Percentiles rank a stretch among this genome's conserved stretches.
phyloP scores from a whole-genome alignment of 2,888 invertebrate species.

The Bursaphelenchus okinawaensis region DNA sequence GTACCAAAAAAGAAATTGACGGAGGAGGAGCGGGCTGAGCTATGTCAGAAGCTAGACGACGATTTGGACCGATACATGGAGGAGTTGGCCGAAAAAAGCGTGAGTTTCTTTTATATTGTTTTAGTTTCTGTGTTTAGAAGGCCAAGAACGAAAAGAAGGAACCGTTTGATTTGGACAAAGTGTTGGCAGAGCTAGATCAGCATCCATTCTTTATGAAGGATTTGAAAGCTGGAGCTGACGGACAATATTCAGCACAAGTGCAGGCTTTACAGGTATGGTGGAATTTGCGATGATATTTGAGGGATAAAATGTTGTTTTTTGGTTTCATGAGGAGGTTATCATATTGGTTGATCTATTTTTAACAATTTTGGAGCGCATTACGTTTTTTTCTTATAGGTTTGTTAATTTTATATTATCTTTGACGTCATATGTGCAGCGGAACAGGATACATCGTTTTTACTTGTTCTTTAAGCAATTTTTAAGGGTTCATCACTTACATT shows the following conservation, averaged over 20 bases:
- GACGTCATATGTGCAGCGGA: no score
- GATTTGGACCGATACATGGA: slow-evolving; percentile 53
- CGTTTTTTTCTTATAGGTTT: no score
- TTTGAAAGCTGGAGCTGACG: slow-evolving; percentile 28
- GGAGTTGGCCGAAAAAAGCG: slow-evolving; percentile 44
- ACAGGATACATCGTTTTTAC: slow-evolving; percentile 1
- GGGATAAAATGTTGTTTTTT: no score
- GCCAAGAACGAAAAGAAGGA: slow-evolving; percentile 18
- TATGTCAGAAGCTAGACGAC: slow-evolving; percentile 47
- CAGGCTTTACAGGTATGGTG: slow-evolving; percentile 66
- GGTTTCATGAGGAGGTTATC: no score
- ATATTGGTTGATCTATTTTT: no score
- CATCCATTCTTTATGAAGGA: slow-evolving; percentile 56
- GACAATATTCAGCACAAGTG: slow-evolving; percentile 44
- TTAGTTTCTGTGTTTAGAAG: slow-evolving; percentile 14
- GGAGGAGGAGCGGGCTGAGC: slow-evolving; percentile 39
- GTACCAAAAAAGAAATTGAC: slow-evolving; percentile 22
- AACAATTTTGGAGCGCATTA: no score
- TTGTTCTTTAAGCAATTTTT: background rate
- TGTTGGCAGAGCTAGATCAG: slow-evolving; percentile 50
- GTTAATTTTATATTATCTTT: no score
- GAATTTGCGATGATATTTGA: background rate
- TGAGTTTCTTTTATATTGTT: slow-evolving; percentile 5
- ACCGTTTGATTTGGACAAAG: slow-evolving; percentile 54
- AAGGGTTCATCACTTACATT: background rate